These are phyloP conservation scores for Micronycteris hirsuta DNA, from an alignment of 2,113 vertebrate genomes.

Conservation along the genomic window DNA sequence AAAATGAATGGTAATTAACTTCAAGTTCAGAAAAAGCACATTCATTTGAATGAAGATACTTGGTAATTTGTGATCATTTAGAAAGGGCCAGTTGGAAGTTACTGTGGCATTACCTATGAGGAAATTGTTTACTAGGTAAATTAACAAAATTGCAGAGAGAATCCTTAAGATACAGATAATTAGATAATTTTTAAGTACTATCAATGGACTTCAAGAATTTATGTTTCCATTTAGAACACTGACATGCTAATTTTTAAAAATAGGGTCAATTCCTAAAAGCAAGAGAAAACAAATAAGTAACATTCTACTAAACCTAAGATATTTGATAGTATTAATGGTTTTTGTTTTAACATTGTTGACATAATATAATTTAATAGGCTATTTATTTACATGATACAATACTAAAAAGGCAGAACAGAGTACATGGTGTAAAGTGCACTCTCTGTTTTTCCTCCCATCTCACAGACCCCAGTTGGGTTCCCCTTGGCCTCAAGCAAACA, in stretches of 20 bases:
- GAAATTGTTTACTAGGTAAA: slow-evolving; percentile 33
- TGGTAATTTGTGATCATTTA: not conserved
- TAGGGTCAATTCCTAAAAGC: not conserved
- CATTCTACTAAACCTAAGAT: not conserved
- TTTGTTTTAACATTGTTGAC: slow-evolving; percentile 14
- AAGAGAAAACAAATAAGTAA: not conserved
- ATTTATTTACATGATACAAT: not conserved
- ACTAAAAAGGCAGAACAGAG: not conserved
- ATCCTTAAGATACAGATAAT: slow-evolving; percentile 20
- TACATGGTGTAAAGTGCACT: not conserved
- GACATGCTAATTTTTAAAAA: slow-evolving; percentile 7
- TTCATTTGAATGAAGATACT: slow-evolving; percentile 1
- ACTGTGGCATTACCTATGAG: not conserved
- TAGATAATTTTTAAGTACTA: not conserved
- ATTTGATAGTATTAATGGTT: not conserved
- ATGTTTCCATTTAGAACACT: not conserved
- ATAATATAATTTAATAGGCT: not conserved
- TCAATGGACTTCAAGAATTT: not conserved
- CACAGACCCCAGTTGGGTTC: not conserved
- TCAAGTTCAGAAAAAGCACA: slow-evolving; percentile 26
- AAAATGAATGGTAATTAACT: slow-evolving; percentile 35
- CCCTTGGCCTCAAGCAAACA: not conserved
- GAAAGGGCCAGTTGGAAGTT: slow-evolving; percentile 2
- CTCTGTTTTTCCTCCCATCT: not conserved
- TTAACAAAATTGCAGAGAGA: slow-evolving; percentile 28